Base-by-base conservation (phyloP, 2,797 vertebrate genomes). In the Leucoraja ocellata region DNA sequence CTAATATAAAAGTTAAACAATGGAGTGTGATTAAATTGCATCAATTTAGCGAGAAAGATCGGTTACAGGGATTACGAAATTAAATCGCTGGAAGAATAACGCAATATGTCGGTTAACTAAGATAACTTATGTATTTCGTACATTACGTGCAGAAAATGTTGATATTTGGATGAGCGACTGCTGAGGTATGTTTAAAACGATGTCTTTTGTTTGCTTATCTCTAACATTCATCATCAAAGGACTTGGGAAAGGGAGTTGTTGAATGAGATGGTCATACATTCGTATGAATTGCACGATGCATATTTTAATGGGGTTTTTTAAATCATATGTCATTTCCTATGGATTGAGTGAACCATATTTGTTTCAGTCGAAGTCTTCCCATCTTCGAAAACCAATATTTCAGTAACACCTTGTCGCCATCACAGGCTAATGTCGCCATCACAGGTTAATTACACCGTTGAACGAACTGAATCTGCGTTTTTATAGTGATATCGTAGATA, bases 381-480 rank as follows among this genome's bases (percentile, higher is more conserved):
- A 23, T 21, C 36, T 74, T 54, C 13, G 65, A 74, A 39, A 68
- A 74, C n/a, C 36, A 46, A 91, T 36, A 71, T 91, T 91, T 4
- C 4, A 46, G 1, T 32, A 91, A 91, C 14, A 28, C 2, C 1
- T 91, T 91, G 36, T 14, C 68, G 36, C 36, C 90, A 54, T 71
- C 65, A 74, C 68, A 11, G 54, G 23, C 10, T 32, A 32, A 32
- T 32, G 32, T 32, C 32, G 32, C 32, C 32, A 32, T 32, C 71
- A 25, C 54, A 46, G 68, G 25, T 23, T 28, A 92, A 76, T 76
- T 39, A 54, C 0, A 36, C 54, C 25, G 39, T 4, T 74, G 90
- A 74, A 73, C 90, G 90, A 92, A 92, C 76, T 76, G 46, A 92
- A 74, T 54, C 90, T 76, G 39, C 36, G 28, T 74, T 71, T 92